Evolutionary conservation across 2,113 vertebrate species (phyloP), one percentile per base, ranked within the genome.

Genomic region (Gasterosteus nipponicus): DNA sequence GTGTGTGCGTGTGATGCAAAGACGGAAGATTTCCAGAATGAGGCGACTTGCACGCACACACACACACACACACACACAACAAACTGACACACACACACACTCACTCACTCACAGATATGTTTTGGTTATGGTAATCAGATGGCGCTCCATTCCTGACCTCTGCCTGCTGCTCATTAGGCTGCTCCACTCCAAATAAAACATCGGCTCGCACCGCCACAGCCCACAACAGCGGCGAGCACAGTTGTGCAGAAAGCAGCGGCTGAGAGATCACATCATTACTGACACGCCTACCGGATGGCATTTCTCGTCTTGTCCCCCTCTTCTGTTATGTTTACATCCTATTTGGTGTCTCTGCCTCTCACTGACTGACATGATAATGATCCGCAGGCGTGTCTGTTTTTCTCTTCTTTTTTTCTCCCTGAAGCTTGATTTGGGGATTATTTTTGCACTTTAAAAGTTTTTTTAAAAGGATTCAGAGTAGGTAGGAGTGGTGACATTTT

Each of bases 151-250:
- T 86, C 86, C 89, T 93, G 92, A 93, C 92, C 92, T 88, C 89
- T 89, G 90, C 86, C 89, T 93, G 87, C 85, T 89, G 89, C 90
- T 93, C 89, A 91, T 93, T 93, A 92, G 89, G 86, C 89, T 80
- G 87, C 79, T 87, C 80, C 90, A 88, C 91, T 91, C 91, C 86
- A 90, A 92, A 91, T 90, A 92, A 89, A 92, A 92, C 88, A 88
- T 82, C 81, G 78, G 88, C 87, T 86, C 71, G 61, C 84, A 56
- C 33, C 77, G 63, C 81, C 87, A 82, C 74, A 86, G 80, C 87
- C 86, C 85, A 86, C 83, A 74, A 81, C 79, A 81, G 72, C 80
- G 82, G 69, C 49, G 0, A 83, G 73, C 85, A 69, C 81, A 80
- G 87, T 59, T 63, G 85, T 83, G 87, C 81, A 87, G 80, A 78